These are phyloP conservation scores for Benthosema pterotum DNA, from an alignment of 2,797 vertebrate genomes.

Conservation along the genomic window DNA sequence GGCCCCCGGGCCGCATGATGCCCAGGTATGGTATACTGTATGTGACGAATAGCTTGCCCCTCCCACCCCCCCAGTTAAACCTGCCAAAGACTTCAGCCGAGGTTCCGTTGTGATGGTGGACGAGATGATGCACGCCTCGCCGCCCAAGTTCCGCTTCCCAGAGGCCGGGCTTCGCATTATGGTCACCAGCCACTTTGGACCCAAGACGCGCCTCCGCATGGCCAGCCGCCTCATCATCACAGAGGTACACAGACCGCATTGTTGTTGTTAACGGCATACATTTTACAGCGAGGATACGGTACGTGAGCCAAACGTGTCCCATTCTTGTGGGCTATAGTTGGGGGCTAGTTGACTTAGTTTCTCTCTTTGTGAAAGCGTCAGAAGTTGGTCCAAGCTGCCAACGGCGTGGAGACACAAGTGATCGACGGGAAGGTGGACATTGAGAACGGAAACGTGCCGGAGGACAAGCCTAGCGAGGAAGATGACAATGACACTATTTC, in stretches of 20 bases:
- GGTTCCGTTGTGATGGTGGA: slow-evolving; percentile 96
- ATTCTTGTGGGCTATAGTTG: slow-evolving; percentile 1
- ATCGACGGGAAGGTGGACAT: slow-evolving; percentile 90
- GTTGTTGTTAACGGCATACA: neutral
- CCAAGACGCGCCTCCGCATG: slow-evolving; percentile 95
- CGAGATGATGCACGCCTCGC: slow-evolving; percentile 93
- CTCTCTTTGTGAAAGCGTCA: slow-evolving; percentile 83
- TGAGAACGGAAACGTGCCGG: slow-evolving; percentile 92
- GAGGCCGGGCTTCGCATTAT: slow-evolving; percentile 95
- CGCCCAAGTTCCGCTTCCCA: slow-evolving; percentile 92
- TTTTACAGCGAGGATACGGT: too few relatives aligned
- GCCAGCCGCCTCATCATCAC: slow-evolving; percentile 97
- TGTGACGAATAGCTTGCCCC: neutral
- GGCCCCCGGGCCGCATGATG: too few relatives aligned
- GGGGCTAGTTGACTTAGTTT: slow-evolving; percentile 68
- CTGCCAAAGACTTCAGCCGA: slow-evolving; percentile 83
- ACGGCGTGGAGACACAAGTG: slow-evolving; percentile 85
- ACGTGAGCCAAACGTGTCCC: too few relatives aligned
- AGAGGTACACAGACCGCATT: slow-evolving; percentile 82
- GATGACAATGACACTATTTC: slow-evolving; percentile 83
- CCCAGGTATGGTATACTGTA: too few relatives aligned
- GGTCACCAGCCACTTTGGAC: slow-evolving; percentile 97
- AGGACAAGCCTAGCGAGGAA: slow-evolving; percentile 82
- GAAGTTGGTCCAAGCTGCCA: slow-evolving; percentile 90
- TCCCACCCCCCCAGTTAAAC: slow-evolving; percentile 82